A percentile compares a stretch with the other conserved stretches of the same genome.
These are phyloP conservation scores for Psilopsiagon aymara DNA, from an alignment of 2,113 vertebrate species.

Conservation along the genomic window DNA sequence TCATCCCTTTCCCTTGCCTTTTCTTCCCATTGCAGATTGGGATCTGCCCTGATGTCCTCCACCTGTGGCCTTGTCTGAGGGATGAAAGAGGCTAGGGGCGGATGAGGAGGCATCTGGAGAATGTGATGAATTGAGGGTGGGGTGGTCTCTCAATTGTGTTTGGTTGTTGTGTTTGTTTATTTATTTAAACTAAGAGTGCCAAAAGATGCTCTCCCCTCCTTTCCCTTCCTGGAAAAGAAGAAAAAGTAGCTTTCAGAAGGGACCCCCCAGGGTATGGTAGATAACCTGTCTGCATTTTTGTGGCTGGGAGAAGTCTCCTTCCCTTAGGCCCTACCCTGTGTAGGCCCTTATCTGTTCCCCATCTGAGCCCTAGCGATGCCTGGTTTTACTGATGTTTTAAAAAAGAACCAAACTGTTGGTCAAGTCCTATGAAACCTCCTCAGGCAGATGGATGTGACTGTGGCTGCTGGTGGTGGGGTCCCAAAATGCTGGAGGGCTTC, in stretches of 20 bases:
- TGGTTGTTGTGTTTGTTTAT: background rate
- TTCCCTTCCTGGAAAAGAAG: background rate
- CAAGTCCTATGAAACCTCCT: background rate
- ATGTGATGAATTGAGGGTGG: background rate
- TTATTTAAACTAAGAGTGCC: background rate
- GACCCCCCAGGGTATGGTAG: background rate
- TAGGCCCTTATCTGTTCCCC: background rate
- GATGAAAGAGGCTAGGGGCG: background rate
- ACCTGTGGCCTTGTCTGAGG: background rate
- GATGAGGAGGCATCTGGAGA: background rate
- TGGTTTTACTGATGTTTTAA: background rate
- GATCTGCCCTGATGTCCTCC: background rate
- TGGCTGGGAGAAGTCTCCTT: background rate
- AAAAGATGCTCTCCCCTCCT: background rate
- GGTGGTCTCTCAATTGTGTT: background rate
- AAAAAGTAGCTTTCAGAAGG: background rate
- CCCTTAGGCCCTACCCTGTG: background rate
- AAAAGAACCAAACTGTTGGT: background rate
- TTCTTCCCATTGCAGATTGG: fast-evolving
- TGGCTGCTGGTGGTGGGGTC: background rate
- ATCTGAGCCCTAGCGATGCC: background rate
- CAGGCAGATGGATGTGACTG: background rate
- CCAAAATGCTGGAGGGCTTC: background rate
- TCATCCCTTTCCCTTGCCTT: background rate
- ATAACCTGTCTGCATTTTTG: slow-evolving; percentile 11